Percentiles rank a stretch among this genome's conserved stretches.
Evolutionary conservation across 2,113 vertebrate species (phyloP).

Genomic region (Dasyprocta punctata): DNA sequence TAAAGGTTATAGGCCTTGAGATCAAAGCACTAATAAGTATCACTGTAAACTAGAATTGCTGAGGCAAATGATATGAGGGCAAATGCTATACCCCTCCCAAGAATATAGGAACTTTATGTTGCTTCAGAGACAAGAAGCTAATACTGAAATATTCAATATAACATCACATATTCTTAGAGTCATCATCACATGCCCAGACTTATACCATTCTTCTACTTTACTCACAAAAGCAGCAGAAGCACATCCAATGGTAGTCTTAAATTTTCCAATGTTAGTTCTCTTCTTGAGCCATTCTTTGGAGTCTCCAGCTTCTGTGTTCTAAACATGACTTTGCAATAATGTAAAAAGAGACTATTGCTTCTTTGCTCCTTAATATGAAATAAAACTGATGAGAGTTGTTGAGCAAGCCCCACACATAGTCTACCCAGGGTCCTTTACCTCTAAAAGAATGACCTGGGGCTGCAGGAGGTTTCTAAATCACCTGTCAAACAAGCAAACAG

Average conservation of each 20-base stretch:
- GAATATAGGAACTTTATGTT: background rate
- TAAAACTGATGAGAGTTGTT: background rate
- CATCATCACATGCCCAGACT: background rate
- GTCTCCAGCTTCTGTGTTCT: background rate
- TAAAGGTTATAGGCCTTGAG: conserved; percentile 31
- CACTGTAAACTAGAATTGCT: background rate
- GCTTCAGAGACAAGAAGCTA: conserved; percentile 10
- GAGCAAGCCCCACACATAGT: background rate
- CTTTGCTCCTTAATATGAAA: background rate
- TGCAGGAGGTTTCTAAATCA: background rate
- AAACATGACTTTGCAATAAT: conserved; percentile 5
- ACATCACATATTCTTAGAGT: background rate
- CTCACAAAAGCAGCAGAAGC: background rate
- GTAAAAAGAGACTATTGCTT: background rate
- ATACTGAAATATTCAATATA: background rate
- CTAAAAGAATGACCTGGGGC: background rate
- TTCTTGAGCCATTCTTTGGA: background rate
- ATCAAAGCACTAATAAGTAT: conserved; percentile 20
- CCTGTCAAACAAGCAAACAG: background rate
- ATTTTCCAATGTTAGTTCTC: background rate
- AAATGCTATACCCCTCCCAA: background rate
- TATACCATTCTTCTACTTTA: background rate
- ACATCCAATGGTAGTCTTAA: background rate
- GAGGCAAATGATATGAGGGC: background rate
- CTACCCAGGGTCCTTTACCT: background rate